phyloP scores from a whole-genome alignment of 2,797 vertebrate genomes.

The Notolabrus celidotus region DNA sequence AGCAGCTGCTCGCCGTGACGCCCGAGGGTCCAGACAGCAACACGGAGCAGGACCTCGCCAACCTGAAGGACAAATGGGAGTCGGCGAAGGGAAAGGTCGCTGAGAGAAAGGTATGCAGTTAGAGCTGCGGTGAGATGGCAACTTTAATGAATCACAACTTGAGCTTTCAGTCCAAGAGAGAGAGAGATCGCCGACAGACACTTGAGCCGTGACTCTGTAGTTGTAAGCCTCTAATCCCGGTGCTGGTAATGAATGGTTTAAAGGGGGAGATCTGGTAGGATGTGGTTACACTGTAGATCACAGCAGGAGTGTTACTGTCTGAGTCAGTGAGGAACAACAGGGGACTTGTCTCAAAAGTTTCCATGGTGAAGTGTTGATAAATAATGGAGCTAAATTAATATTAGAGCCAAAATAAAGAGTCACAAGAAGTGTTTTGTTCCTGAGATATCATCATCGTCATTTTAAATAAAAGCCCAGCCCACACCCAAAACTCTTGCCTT shows the following conservation, averaged over 20 bases:
- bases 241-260: constrained; percentile 63
- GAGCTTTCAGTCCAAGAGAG: constrained; percentile 13
- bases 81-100: constrained; percentile 90
- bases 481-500: too few relatives aligned
- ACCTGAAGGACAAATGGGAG: constrained; percentile 97
- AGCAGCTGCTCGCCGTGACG: constrained; percentile 89
- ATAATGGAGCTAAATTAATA: constrained; percentile 19
- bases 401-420: constrained; percentile 39
- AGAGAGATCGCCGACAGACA: constrained; percentile 47
- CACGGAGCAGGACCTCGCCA: constrained; percentile 92
- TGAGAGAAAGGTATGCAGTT: constrained; percentile 92
- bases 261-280: constrained; percentile 59
- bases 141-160: constrained; percentile 49
- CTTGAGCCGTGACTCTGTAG: constrained; percentile 46
- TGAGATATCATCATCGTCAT: too few relatives aligned
- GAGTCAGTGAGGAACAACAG: constrained; percentile 57
- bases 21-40: constrained; percentile 91
- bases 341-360: constrained; percentile 35
- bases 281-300: constrained; percentile 66
- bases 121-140: not conserved
- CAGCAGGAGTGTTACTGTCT: constrained; percentile 37
- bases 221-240: constrained; percentile 62
- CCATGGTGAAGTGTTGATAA: constrained; percentile 47
- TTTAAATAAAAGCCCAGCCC: too few relatives aligned
- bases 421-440: too few relatives aligned